Conservation (phyloP, 2,797 vertebrate species). For the Allobates femoralis region DNA sequence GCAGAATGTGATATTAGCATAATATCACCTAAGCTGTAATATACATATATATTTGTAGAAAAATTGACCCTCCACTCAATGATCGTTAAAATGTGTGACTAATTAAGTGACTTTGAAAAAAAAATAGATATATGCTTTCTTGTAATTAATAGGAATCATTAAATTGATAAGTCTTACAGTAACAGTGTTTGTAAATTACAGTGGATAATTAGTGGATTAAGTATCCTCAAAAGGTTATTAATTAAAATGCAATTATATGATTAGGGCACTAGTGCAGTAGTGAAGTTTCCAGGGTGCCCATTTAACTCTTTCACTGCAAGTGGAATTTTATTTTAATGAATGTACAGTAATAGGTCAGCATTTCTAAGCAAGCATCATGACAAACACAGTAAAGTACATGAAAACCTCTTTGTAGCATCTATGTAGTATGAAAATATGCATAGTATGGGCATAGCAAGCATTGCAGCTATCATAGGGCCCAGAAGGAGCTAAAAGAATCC, state of each 20-base stretch:
- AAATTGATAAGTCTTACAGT: conserved; percentile 28
- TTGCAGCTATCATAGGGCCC: not conserved
- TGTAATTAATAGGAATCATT: conserved; percentile 33
- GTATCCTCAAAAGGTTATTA: conserved; percentile 41
- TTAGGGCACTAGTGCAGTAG: conserved; percentile 34
- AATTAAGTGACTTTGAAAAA: not conserved
- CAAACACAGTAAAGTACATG: not conserved
- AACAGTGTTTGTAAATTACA: conserved; percentile 48
- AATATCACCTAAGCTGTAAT: not conserved
- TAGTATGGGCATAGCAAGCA: not conserved
- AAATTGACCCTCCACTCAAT: not conserved
- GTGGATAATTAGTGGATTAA: conserved; percentile 53
- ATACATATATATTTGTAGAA: not conserved
- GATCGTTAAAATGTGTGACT: not conserved
- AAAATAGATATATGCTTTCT: conserved; percentile 24
- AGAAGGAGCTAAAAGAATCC: not conserved
- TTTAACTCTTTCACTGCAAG: not conserved
- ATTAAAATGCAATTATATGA: conserved; percentile 55
- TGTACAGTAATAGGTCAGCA: not conserved
- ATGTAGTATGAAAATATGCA: not conserved
- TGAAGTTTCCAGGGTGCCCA: not conserved
- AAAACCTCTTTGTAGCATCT: not conserved
- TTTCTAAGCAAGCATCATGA: not conserved
- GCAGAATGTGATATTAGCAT: not conserved
- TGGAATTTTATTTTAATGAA: not conserved